Base-by-base conservation (phyloP, 1,140 invertebrate species). In the Pogonognathellus flavescens region DNA sequence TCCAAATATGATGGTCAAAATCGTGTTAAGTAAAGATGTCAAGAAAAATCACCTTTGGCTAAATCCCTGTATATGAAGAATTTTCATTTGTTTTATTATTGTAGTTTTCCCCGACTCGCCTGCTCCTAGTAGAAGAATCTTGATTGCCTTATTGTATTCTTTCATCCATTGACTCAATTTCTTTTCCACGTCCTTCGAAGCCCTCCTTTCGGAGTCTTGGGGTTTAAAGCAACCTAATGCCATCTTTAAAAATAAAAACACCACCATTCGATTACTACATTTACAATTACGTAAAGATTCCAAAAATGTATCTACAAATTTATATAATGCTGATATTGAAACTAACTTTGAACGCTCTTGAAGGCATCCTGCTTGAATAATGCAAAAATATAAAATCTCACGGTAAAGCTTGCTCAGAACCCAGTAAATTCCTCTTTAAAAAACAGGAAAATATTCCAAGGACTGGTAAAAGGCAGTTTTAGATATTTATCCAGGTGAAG, bases 31-130 rank as follows among this genome's bases (percentile, higher is more conserved):
- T 20, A 13, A n/a, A 49, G 31, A 41, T 41, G 0, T 20, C 16
- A 8, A 8, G 31, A 18, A n/a, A 0, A 72, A 83, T 25, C 89
- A 90, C 94, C 92, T 92, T 22, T 92, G 90, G 18, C 92, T 92
- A 88, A 94, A 95, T 82, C 94, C 94, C 88, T 94, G 93, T 52
- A 95, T 93, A 88, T 95, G 94, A 62, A 95, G 90, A 88, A 95
- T 95, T 90, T 94, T 95, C 95, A 96, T 96, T 90, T 96, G 95
- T 89, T 96, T 95, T 16, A 96, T 93, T 59, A 96, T 95, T 0
- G 95, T 96, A 0, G 94, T 95, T 90, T 96, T 96, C 13, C 94
- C 94, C 22, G 93, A 93, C 88, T 94, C 94, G 7, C 62, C 62
- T 14, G 62, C 4, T 11, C 62, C 62, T 1, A 66, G 89, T 0